Conservation (phyloP, 2,113 vertebrate species). For the Cynocephalus volans region DNA sequence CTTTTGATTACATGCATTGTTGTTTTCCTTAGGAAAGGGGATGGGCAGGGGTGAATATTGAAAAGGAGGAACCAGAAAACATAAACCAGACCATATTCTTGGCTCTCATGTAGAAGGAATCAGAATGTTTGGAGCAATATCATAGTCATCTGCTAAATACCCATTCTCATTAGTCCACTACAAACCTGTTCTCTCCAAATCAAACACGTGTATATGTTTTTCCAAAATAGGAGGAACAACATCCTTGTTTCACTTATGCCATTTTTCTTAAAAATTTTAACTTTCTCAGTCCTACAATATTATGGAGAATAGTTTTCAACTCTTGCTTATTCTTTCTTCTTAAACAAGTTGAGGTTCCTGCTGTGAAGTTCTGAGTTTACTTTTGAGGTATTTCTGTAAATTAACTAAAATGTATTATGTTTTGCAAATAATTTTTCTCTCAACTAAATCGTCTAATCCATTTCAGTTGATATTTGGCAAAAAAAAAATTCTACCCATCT, state of each 20-base stretch:
- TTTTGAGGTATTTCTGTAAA: slow-evolving; percentile 49
- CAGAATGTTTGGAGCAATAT: slow-evolving; percentile 42
- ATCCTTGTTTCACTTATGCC: background rate
- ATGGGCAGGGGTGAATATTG: background rate
- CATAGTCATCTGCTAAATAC: background rate
- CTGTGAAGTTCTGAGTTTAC: slow-evolving; percentile 18
- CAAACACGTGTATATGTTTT: background rate
- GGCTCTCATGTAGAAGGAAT: slow-evolving; percentile 43
- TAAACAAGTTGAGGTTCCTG: background rate
- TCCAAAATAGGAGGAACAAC: background rate
- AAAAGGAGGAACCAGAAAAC: background rate
- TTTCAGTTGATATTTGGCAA: background rate
- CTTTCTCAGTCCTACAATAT: background rate
- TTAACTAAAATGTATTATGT: background rate
- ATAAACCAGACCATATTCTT: slow-evolving; percentile 14
- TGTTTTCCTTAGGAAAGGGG: slow-evolving; percentile 39
- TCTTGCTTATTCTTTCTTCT: background rate
- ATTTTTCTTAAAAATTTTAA: slow-evolving; percentile 39
- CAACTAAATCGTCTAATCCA: background rate
- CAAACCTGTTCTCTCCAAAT: slow-evolving; percentile 17
- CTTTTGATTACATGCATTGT: slow-evolving; percentile 51
- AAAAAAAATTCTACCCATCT: background rate
- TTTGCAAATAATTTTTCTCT: background rate
- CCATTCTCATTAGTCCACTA: background rate
- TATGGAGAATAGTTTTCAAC: slow-evolving; percentile 15